A percentile compares a stretch with the other conserved stretches of the same genome.
Conservation (phyloP, 1,140 invertebrate species). For the Saccostrea glomerata region DNA sequence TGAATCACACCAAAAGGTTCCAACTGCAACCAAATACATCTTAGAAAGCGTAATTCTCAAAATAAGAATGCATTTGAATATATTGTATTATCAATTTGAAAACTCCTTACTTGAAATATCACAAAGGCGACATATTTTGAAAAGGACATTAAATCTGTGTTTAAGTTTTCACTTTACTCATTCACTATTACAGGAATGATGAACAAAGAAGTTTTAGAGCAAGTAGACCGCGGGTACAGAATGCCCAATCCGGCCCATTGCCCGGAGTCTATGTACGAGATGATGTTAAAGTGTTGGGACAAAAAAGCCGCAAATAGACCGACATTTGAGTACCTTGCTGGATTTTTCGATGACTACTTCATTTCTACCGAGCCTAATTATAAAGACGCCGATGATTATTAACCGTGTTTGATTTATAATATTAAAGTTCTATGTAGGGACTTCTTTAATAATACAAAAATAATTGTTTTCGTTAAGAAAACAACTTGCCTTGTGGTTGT, state of each 20-base stretch:
- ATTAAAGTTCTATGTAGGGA: too few species aligned
- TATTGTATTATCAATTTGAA: too few species aligned
- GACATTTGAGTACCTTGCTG: constrained; percentile 97
- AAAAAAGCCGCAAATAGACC: constrained; percentile 93
- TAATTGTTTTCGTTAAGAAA: too few species aligned
- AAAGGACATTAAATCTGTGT: constrained; percentile 11
- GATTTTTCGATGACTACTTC: constrained; percentile 98
- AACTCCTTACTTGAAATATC: too few species aligned
- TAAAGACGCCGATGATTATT: constrained; percentile 68
- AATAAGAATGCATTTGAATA: too few species aligned
- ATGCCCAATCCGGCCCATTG: constrained; percentile 89
- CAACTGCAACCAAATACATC: too few species aligned
- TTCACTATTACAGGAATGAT: constrained; percentile 81
- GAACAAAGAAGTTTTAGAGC: constrained; percentile 94
- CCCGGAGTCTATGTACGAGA: constrained; percentile 90
- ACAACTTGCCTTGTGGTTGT: not conserved
- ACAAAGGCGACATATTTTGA: not conserved
- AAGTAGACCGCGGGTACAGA: constrained; percentile 95
- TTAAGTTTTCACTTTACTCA: not conserved
- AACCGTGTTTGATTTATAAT: not conserved
- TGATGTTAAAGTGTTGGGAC: constrained; percentile 79
- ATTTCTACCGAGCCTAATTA: constrained; percentile 96
- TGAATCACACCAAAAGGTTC: too few species aligned
- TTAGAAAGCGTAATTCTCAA: too few species aligned
- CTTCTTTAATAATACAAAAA: too few species aligned